Base-by-base conservation (phyloP, 2,797 vertebrate species). In the Echiichthys vipera region DNA sequence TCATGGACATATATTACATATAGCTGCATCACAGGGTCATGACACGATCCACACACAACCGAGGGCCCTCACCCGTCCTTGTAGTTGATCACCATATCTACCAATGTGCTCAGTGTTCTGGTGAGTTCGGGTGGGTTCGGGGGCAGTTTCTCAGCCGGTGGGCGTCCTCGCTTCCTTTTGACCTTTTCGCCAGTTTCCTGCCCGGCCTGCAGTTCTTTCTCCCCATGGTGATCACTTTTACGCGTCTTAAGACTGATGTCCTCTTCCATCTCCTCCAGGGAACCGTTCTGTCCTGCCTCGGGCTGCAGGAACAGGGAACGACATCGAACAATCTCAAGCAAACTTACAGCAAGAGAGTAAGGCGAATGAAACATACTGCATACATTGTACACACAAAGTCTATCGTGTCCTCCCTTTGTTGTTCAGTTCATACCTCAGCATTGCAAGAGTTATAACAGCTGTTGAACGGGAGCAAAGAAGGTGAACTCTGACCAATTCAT, bases 81-180 rank as follows among this genome's bases (percentile, higher is more conserved):
- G 91, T 99, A 99, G 94, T 98, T 99, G 84, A 99, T 96, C 57
- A 99, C 98, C 89, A 98, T 98, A 76, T 99, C 98, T 42, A 99
- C 97, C 85, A 99, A 96, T 4, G 96, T 96, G 84, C 97, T 98
- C 95, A 99, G 98, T 77, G 96, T 97, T 84, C 96, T 96, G 32
- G 98, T 99, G 86, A 99, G 95, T 83, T 97, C 96, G 4, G 97
- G 97, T 27, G 97, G 98, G 67, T 99, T 99, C 29, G 98, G 98
- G 14, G 97, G 98, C 13, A 99, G 89, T 54, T 99, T 99, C 91
- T 99, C 97, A 1, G 97, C 98, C 1, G 98, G 98, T 17, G 98
- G 98, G 57, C 98, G 95, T 22, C 98, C 98, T 81, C 98, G 92
- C 88, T 97, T 96, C 88, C 98, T 97, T 89, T 99, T 99, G 51